These are phyloP conservation scores for Armadillidium nasatum DNA, from an alignment of 1,140 invertebrate genomes.

Conservation along the genomic window DNA sequence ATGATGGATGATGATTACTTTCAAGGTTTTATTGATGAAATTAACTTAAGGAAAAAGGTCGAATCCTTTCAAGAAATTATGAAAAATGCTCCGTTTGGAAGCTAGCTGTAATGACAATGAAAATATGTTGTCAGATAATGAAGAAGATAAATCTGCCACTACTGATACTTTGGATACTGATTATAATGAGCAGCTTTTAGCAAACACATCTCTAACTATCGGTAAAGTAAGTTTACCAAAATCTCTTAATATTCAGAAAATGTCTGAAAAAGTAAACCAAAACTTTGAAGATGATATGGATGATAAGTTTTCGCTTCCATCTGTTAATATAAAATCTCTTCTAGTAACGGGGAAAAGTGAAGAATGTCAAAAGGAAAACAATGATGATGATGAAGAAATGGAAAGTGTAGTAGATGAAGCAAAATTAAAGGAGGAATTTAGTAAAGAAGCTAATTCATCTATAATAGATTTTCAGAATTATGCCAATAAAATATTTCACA, in stretches of 20 bases:
- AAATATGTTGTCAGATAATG: neutral
- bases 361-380: slow-evolving; percentile 20
- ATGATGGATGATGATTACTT: slow-evolving; percentile 12
- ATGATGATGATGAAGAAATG: neutral
- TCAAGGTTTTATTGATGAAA: neutral
- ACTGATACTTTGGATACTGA: neutral
- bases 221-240: slow-evolving; percentile 3
- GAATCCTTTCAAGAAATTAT: neutral
- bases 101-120: neutral
- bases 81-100: neutral
- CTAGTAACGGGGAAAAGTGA: neutral
- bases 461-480: neutral
- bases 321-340: neutral
- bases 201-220: neutral
- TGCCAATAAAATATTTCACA: neutral
- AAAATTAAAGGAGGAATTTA: slow-evolving; percentile 22
- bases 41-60: neutral
- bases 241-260: neutral
- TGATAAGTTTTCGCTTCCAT: neutral
- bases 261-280: neutral
- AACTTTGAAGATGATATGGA: neutral
- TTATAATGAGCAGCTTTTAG: neutral
- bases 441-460: neutral
- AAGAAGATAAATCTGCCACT: neutral
- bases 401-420: neutral